Evolutionary conservation across 2,888 invertebrate species (phyloP), one percentile per base, ranked within the genome.

Genomic region (Dioctria linearis): DNA sequence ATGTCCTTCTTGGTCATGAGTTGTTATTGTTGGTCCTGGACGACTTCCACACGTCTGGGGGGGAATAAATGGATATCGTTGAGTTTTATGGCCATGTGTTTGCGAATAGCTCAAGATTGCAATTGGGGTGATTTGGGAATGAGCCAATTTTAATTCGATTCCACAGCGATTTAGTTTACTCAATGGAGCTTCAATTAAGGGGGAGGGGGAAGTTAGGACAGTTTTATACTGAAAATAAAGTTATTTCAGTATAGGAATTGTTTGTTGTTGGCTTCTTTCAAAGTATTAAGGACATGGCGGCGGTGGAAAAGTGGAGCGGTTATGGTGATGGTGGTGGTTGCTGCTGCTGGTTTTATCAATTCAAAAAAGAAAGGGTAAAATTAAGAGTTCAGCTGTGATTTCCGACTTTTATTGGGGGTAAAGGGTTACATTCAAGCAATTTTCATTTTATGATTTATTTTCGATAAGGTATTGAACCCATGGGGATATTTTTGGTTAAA

Each of bases 101-200:
- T 71, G 69, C 61, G 63, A 69, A 76, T 76, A 63, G 76, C 76
- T 78, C 75, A 67, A 78, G 80, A 79, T 75, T 25, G 25, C 25
- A 25, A 25, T 25, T 81, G 57, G 51, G 80, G 71, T 76, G 81
- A 65, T 82, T 80, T 82, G 80, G 80, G 73, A 79, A 82, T 79
- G 80, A 80, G 80, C 82, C 82, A 82, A 82, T 82, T 82, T 82
- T 82, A 82, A 82, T 82, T 80, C 82, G 80, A 82, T 80, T 80
- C 80, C 67, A 76, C 59, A 76, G 46, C 76, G 80, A 80, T 82
- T 82, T 82, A 80, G 67, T 80, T 79, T 76, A 63, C 63, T 76
- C 76, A 76, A 76, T 76, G 76, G 76, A 76, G 57, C 76, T 37
- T 43, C 43, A 9, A 13, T 49, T 25, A 25, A 2, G 25, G 25